phyloP scores from a whole-genome alignment of 2,797 vertebrate species.

The Acanthiza pusilla region DNA sequence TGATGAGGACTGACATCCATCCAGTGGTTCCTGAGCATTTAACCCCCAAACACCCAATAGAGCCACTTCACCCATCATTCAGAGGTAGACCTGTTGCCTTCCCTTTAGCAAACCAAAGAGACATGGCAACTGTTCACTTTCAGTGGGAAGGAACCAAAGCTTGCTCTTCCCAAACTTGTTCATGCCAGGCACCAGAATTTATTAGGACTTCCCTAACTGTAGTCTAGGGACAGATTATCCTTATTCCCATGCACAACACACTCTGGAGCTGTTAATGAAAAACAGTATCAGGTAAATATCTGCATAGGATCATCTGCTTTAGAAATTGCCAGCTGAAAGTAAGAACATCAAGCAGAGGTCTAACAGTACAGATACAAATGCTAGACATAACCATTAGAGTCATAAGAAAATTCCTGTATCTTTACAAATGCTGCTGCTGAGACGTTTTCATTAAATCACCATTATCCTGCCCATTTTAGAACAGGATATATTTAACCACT shows the following conservation, averaged over 20 bases:
- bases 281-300: neutral
- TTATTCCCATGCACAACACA: neutral
- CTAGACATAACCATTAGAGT: neutral
- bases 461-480: constrained; percentile 28
- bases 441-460: constrained; percentile 17
- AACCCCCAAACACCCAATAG: neutral
- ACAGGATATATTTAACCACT: constrained; percentile 48
- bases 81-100: neutral
- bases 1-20: neutral
- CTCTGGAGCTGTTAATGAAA: neutral
- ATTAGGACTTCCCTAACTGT: neutral
- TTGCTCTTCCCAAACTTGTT: neutral
- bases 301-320: neutral
- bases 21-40: neutral
- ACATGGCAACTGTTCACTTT: accelerated
- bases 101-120: neutral
- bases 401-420: neutral
- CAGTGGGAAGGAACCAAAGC: neutral
- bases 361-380: neutral
- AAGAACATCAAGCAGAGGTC: neutral
- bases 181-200: neutral
- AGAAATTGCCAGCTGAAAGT: neutral
- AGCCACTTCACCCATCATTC: neutral
- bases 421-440: neutral
- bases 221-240: neutral